A percentile compares a stretch with the other conserved stretches of the same genome.
Evolutionary conservation across 1,140 invertebrate species (phyloP).

Genomic region (Drosophila melanica): DNA sequence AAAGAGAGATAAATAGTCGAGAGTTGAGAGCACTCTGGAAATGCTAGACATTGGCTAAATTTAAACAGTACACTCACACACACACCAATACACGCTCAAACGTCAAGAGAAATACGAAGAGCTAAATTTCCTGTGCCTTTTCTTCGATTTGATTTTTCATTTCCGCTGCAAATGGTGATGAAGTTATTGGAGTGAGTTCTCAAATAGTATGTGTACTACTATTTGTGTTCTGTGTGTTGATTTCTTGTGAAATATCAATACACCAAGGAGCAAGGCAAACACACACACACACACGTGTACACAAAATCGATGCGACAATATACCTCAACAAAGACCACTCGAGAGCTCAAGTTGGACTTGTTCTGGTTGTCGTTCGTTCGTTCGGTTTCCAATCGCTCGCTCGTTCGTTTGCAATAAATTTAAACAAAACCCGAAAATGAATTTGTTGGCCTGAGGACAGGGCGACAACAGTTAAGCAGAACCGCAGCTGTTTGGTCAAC

Average conservation of each 20-base stretch:
- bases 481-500: conserved; percentile 56
- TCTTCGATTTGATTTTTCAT: conserved; percentile 82
- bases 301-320: conserved; percentile 35
- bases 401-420: conserved; percentile 21
- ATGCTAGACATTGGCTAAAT: conserved; percentile 71
- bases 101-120: conserved; percentile 66
- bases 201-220: conserved; percentile 45
- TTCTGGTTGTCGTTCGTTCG: conserved; percentile 44
- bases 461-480: conserved; percentile 35
- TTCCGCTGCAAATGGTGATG: conserved; percentile 79
- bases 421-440: conserved; percentile 30
- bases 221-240: conserved; percentile 76
- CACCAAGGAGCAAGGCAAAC: conserved; percentile 66
- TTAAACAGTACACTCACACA: conserved; percentile 55
- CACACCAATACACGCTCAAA: conserved; percentile 2
- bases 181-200: conserved; percentile 48
- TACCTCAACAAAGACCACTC: conserved; percentile 57
- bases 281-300: conserved; percentile 33
- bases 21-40: conserved; percentile 51
- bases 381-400: conserved; percentile 21
- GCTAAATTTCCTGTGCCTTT: conserved; percentile 80
- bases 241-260: conserved; percentile 80
- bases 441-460: conserved; percentile 42
- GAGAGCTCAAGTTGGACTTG: conserved; percentile 57
- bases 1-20: conserved; percentile 40